A percentile compares a stretch with the other conserved stretches of the same genome.
Conservation (phyloP, 2,888 invertebrate genomes). For the Apantesis nais region DNA sequence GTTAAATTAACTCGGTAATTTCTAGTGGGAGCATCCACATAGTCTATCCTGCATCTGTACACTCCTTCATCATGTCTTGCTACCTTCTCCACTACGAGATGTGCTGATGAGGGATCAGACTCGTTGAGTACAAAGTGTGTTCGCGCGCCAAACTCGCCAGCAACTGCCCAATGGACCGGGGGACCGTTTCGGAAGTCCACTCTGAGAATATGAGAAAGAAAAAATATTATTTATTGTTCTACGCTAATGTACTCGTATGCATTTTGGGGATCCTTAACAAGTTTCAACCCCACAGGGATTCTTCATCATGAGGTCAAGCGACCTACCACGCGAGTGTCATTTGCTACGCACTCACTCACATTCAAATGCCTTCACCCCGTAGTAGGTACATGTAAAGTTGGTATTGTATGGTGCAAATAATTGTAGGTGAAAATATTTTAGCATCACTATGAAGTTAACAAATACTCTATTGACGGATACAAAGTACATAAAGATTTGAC, state of each 20-base stretch:
- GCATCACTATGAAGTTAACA: not conserved
- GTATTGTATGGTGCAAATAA: not conserved
- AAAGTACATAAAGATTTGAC: not conserved
- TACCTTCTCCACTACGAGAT: constrained; percentile 90
- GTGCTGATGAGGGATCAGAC: constrained; percentile 89
- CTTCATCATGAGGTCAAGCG: not conserved
- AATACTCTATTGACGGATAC: not conserved
- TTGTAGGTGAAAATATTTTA: too few relatives aligned
- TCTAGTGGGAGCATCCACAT: constrained; percentile 94
- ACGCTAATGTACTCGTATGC: too few relatives aligned
- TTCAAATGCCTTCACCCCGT: not conserved
- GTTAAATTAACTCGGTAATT: constrained; percentile 95
- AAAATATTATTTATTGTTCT: too few relatives aligned
- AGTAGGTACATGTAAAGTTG: not conserved
- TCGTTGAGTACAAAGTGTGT: constrained; percentile 91
- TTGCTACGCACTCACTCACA: not conserved
- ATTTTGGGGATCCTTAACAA: not conserved
- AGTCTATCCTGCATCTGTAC: constrained; percentile 95
- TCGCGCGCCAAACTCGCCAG: constrained; percentile 91
- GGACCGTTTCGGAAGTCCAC: constrained; percentile 92
- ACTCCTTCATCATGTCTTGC: constrained; percentile 91
- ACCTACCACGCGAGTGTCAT: not conserved
- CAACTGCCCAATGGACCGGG: constrained; percentile 91
- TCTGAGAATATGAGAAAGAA: constrained; percentile 68
- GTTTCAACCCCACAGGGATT: not conserved